Base-by-base conservation (phyloP, 1,140 invertebrate species). In the Dendrolimus kikuchii region DNA sequence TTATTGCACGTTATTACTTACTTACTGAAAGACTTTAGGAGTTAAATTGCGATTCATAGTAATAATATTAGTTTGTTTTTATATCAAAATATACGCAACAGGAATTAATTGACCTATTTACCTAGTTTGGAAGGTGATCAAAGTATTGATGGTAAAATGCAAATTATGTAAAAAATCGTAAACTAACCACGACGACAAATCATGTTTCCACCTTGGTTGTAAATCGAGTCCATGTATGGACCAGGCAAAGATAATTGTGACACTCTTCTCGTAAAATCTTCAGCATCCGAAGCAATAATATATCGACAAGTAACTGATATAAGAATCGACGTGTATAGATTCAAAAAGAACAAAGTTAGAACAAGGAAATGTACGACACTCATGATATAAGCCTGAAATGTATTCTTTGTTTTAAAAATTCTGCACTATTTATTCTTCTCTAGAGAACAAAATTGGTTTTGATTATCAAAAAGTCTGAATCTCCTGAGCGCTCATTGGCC, bases 351-450 rank as follows among this genome's bases (percentile, higher is more conserved):
- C 10, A 88, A 58, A 3, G 81, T 86, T 5, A 86, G 51, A 5
- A 86, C 66, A 37, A 84, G 53, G 53, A 83, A 87, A 61, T 88
- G 85, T 0, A 87, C 68, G 0, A 87, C 80, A 40, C 83, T 81
- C 74, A 86, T 81, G 7, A 85, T 54, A 42, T 86, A 80, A 8
- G 82, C 79, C 85, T 87, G 71, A 53, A 81, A 80, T 45, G 4
- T 57, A 55, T 40, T 23, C 23, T 23, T 23, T 23, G 23, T 23
- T 23, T 23, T 23, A 23, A 23, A 1, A 23, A 23, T 23, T 23
- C 23, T 23, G 3, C 23, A 23, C 23, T 23, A 23, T 23, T 23
- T 23, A 23, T 23, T 23, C 23, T 23, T 23, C 23, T 23, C 23
- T 23, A 23, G 23, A 23, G 23, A 23, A 23, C 23, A 23, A 23